Conservation (phyloP, 2,113 vertebrate genomes). For the Odontophorus gujanensis region DNA sequence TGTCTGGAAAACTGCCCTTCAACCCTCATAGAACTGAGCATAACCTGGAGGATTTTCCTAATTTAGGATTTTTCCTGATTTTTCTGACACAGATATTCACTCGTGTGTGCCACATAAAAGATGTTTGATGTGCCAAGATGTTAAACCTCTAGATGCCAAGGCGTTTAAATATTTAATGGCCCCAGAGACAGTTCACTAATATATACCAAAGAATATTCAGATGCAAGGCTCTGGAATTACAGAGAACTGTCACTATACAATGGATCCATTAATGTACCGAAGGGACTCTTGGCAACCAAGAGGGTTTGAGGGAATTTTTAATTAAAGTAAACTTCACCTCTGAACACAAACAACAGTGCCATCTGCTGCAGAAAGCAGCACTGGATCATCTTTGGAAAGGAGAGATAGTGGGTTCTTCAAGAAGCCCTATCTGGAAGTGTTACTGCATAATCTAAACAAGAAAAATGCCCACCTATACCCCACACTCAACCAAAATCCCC, state of each 20-base stretch:
- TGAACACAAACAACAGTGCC: slow-evolving; percentile 36
- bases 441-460: not conserved
- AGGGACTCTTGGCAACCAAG: not conserved
- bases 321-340: not conserved
- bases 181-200: not conserved
- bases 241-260: not conserved
- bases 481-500: not conserved
- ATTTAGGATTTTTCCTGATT: not conserved
- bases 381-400: not conserved
- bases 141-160: not conserved
- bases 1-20: not conserved
- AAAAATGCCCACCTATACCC: not conserved
- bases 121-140: not conserved
- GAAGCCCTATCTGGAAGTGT: not conserved
- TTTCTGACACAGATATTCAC: not conserved
- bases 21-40: not conserved
- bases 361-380: slow-evolving; percentile 2
- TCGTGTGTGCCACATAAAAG: not conserved
- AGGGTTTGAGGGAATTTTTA: not conserved
- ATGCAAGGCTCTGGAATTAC: not conserved
- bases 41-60: not conserved
- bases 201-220: not conserved
- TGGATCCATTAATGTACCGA: not conserved
- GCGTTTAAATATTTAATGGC: not conserved
- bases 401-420: not conserved